Percentiles rank a stretch among this genome's conserved stretches.
These are phyloP conservation scores for Lasioglossum villosulum DNA, from an alignment of 2,888 invertebrate species.

Conservation along the genomic window DNA sequence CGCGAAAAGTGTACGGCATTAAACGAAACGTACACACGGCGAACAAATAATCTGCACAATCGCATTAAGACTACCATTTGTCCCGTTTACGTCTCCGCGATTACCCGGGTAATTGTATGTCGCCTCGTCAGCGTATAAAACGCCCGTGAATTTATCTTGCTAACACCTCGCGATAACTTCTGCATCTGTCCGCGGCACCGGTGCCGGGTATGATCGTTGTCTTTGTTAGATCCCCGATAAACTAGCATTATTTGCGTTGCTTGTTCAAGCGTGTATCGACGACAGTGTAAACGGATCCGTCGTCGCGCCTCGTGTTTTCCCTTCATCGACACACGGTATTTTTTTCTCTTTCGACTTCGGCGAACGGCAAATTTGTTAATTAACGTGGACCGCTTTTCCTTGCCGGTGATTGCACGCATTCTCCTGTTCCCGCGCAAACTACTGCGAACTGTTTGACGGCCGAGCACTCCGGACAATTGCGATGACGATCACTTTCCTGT, in stretches of 20 bases:
- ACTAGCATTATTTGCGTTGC: background rate
- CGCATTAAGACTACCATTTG: background rate
- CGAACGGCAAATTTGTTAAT: constrained; percentile 10
- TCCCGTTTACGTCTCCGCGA: background rate
- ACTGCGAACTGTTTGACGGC: background rate
- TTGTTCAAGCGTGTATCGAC: background rate
- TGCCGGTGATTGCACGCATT: background rate
- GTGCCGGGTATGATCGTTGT: background rate
- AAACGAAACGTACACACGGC: background rate
- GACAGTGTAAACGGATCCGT: background rate
- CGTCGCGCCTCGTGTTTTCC: background rate
- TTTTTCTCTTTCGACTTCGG: background rate
- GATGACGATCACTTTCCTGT: background rate
- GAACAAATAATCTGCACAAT: background rate
- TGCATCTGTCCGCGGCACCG: background rate
- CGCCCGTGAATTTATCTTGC: background rate
- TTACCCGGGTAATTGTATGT: background rate
- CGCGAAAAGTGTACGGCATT: background rate
- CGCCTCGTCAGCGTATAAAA: background rate
- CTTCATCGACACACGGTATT: background rate
- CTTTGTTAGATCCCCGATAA: background rate
- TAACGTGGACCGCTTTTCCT: background rate
- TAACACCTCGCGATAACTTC: background rate
- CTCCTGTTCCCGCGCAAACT: background rate
- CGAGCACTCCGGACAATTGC: background rate